Evolutionary conservation across 2,888 invertebrate genomes (phyloP).

Genomic region (Myopa testacea): DNA sequence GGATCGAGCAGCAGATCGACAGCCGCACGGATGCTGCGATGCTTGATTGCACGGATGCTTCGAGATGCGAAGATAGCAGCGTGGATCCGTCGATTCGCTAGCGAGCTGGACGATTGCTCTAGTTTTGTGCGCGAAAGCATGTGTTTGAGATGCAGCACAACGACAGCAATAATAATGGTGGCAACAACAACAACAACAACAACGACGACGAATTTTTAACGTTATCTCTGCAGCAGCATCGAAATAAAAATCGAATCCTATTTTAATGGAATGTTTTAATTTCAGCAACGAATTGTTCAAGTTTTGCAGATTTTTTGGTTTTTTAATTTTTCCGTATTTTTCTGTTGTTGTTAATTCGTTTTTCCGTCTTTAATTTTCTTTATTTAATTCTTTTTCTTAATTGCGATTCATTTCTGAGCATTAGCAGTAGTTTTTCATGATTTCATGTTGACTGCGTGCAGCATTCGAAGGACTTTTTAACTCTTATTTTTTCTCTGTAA

Average conservation of each 20-base stretch:
- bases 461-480: not conserved
- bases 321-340: not conserved
- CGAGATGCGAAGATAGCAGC: too few species aligned
- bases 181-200: not conserved
- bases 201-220: not conserved
- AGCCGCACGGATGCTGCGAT: not conserved
- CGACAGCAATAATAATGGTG: not conserved
- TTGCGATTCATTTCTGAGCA: not conserved
- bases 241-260: conserved; percentile 14
- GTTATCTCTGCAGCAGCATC: not conserved
- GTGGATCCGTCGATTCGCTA: too few species aligned
- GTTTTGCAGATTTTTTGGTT: not conserved
- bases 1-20: not conserved
- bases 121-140: conserved; percentile 23
- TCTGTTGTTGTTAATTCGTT: not conserved
- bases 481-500: not conserved
- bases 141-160: not conserved
- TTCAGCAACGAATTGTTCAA: conserved; percentile 6
- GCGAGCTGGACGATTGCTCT: not conserved
- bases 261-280: conserved; percentile 31
- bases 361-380: not conserved
- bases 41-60: not conserved
- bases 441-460: not conserved
- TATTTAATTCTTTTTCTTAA: too few species aligned
- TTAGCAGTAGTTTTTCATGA: not conserved